A percentile compares a stretch with the other conserved stretches of the same genome.
phyloP scores from a whole-genome alignment of 92 coral and sea anemone species.

The Epizoanthus fatuus region DNA sequence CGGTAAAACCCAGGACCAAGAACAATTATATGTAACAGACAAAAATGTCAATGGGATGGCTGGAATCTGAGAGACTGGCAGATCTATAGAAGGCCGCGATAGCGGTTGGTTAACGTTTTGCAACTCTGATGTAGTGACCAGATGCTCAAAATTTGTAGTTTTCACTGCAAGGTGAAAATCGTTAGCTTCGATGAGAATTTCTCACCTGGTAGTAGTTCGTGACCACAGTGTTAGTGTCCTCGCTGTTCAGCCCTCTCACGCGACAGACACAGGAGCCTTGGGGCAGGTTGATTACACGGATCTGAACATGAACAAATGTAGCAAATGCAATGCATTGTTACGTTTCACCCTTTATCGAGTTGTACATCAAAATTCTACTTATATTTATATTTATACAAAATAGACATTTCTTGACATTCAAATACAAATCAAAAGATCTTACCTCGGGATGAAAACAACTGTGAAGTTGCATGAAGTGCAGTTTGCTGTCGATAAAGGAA shows the following conservation, averaged over 20 bases:
- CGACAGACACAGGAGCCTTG: slow-evolving; percentile 77
- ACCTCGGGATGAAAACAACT: slow-evolving; percentile 83
- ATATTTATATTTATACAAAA: not conserved
- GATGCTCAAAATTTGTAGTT: no score
- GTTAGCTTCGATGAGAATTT: not conserved
- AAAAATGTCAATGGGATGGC: no score
- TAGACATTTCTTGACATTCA: not conserved
- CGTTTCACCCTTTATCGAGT: not conserved
- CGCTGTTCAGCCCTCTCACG: slow-evolving; percentile 81
- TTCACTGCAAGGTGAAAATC: no score
- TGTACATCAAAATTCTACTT: not conserved
- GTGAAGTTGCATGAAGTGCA: slow-evolving; percentile 67
- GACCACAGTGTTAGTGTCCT: slow-evolving; percentile 87
- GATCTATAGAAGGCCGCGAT: no score
- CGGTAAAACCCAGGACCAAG: no score
- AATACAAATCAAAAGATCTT: not conserved
- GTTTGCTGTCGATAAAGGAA: slow-evolving; percentile 56
- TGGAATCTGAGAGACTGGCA: no score
- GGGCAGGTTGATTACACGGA: slow-evolving; percentile 84
- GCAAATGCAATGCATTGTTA: not conserved
- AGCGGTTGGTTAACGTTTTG: not conserved
- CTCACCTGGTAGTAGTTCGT: slow-evolving; percentile 92
- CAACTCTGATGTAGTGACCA: not conserved
- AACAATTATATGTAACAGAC: no score
- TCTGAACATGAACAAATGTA: slow-evolving; percentile 47